Percentiles rank a stretch among this genome's conserved stretches.
These are phyloP conservation scores for Pemphigus obesinymphae DNA, from an alignment of 1,140 invertebrate genomes.

Conservation along the genomic window DNA sequence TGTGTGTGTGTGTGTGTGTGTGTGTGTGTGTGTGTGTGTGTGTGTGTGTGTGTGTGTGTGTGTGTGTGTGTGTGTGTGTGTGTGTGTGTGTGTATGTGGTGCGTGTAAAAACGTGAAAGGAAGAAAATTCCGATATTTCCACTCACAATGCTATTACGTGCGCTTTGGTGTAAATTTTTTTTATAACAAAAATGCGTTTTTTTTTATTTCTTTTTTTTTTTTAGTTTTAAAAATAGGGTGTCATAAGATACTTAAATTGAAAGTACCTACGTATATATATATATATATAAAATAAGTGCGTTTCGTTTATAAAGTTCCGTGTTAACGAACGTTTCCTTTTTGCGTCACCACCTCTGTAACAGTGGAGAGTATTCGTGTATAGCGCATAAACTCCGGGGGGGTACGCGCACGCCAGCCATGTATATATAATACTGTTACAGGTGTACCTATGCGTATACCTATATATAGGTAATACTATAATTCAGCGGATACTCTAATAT, in stretches of 20 bases:
- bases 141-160: not conserved
- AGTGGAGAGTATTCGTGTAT: not conserved
- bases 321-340: not conserved
- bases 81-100: not conserved
- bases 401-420: not conserved
- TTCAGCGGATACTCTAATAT: no score
- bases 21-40: not conserved
- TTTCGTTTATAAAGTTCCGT: not conserved
- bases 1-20: no score
- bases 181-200: not conserved
- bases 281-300: no score
- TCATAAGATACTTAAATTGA: not conserved
- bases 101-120: not conserved
- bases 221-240: not conserved
- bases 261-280: not conserved
- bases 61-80: not conserved
- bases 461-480: not conserved
- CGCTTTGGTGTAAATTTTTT: not conserved
- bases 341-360: not conserved
- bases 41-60: not conserved
- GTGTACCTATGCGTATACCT: no score
- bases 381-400: not conserved
- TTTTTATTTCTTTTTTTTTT: not conserved
- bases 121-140: conserved; percentile 10
- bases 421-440: not conserved